Conservation (phyloP, 2,113 vertebrate genomes). For the Jacana jacana region DNA sequence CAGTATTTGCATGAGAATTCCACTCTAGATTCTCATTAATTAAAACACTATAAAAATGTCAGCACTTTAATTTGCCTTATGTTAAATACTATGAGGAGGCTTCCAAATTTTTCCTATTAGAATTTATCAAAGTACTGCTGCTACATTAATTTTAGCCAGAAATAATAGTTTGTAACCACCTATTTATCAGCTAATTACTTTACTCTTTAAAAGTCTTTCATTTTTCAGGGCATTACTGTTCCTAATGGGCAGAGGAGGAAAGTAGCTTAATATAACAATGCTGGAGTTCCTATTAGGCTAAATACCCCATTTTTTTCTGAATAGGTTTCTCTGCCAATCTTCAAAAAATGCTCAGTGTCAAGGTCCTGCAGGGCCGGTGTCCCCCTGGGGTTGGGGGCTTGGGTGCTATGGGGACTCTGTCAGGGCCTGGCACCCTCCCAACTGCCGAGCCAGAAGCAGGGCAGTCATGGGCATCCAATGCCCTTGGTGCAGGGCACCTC, state of each 20-base stretch:
- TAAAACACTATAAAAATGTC: slow-evolving; percentile 52
- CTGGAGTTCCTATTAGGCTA: neutral
- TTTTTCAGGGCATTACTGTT: neutral
- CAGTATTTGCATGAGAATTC: slow-evolving; percentile 67
- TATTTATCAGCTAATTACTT: slow-evolving; percentile 39
- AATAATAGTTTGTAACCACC: slow-evolving; percentile 32
- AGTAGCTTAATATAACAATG: neutral
- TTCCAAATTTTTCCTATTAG: slow-evolving; percentile 33
- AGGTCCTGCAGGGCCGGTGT: neutral
- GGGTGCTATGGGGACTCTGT: neutral
- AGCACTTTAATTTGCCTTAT: slow-evolving; percentile 52
- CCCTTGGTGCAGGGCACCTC: neutral
- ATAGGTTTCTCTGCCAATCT: neutral
- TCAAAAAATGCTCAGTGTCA: neutral
- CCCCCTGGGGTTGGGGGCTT: neutral
- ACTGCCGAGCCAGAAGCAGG: neutral
- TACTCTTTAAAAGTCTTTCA: slow-evolving; percentile 8
- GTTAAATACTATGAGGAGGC: slow-evolving; percentile 22
- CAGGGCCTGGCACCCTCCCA: neutral
- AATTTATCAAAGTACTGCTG: slow-evolving; percentile 46
- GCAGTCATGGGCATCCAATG: neutral
- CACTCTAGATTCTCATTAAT: slow-evolving; percentile 58
- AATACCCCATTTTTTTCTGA: neutral
- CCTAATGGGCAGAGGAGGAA: neutral
- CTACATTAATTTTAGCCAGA: slow-evolving; percentile 45